Conservation (phyloP, 2,113 vertebrate genomes). For the Cercopithecus mona region DNA sequence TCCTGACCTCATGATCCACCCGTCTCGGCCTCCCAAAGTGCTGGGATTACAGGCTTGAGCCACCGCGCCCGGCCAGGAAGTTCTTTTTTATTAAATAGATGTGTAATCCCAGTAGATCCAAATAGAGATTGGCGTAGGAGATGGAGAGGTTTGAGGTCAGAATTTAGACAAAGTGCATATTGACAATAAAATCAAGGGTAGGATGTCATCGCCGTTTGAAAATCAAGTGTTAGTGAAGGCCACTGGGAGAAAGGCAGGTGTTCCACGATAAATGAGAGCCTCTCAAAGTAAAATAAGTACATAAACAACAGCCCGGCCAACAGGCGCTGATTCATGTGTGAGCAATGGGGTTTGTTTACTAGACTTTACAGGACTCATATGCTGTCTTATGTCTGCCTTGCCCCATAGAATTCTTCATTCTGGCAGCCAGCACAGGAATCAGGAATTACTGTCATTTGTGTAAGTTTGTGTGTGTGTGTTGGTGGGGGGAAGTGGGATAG, state of each 20-base stretch:
- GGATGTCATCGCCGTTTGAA: background rate
- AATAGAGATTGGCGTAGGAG: background rate
- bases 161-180: background rate
- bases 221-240: background rate
- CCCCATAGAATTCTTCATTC: background rate
- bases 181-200: background rate
- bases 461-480: background rate
- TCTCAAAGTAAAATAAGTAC: background rate
- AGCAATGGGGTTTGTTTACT: background rate
- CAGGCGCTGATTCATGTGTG: background rate
- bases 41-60: too few relatives aligned
- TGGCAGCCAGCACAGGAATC: background rate
- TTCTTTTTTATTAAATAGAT: background rate
- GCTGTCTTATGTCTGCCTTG: background rate
- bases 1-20: too few relatives aligned
- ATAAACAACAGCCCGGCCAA: background rate
- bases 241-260: background rate
- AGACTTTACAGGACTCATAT: background rate
- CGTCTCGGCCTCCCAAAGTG: too few relatives aligned
- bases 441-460: background rate
- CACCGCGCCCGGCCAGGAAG: fast-evolving
- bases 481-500: background rate
- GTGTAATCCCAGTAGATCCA: background rate
- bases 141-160: background rate
- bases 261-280: background rate